Evolutionary conservation across 2,113 vertebrate genomes (phyloP).

Genomic region (Hyperoodon ampullatus): DNA sequence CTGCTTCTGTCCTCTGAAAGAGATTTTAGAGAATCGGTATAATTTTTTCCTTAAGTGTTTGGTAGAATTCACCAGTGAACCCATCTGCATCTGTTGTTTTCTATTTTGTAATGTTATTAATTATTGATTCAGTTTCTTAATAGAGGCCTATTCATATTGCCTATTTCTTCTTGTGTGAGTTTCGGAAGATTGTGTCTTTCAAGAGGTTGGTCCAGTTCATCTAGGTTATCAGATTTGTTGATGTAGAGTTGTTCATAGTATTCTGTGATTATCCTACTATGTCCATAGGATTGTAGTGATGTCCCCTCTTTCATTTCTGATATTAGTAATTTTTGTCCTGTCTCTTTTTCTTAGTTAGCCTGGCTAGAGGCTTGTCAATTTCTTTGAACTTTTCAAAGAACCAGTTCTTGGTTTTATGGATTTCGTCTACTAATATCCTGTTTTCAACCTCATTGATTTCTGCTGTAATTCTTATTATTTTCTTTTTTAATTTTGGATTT

Average conservation of each 20-base stretch:
- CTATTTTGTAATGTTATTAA: not conserved
- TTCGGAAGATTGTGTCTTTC: not conserved
- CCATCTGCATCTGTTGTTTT: too few relatives aligned
- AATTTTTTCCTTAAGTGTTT: too few relatives aligned
- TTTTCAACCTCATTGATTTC: not conserved
- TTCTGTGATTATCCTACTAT: not conserved
- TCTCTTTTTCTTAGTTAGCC: not conserved
- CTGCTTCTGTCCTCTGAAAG: too few relatives aligned
- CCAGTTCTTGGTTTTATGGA: not conserved
- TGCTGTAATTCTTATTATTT: not conserved
- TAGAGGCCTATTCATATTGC: not conserved
- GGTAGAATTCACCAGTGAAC: too few relatives aligned
- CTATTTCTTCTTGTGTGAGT: not conserved
- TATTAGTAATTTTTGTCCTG: not conserved
- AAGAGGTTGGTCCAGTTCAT: not conserved
- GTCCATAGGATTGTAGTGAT: not conserved
- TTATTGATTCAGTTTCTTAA: not conserved
- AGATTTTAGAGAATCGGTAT: too few relatives aligned
- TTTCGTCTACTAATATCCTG: not conserved
- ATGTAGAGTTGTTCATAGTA: not conserved
- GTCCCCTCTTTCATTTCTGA: not conserved
- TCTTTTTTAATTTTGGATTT: not conserved
- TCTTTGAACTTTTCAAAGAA: not conserved
- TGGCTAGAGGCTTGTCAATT: not conserved
- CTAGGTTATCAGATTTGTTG: not conserved